phyloP scores from a whole-genome alignment of 1,140 invertebrate species.

The Papilio xuthus region DNA sequence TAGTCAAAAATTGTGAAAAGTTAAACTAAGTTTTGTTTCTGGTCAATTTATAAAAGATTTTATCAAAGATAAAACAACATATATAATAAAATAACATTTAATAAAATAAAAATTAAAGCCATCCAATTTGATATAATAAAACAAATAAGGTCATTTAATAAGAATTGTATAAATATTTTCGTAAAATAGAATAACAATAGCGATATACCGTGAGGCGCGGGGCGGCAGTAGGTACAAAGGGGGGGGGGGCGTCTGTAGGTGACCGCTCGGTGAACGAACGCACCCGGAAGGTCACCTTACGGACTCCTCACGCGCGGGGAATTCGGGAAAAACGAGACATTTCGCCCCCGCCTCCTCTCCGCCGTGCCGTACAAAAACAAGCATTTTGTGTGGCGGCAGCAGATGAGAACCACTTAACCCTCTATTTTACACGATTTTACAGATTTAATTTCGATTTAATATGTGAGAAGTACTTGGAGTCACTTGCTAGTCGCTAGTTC shows the following conservation, averaged over 20 bases:
- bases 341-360: background rate
- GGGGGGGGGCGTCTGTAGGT: slow-evolving; percentile 50
- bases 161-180: slow-evolving; percentile 22
- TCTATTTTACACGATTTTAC: slow-evolving; percentile 9
- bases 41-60: too few relatives aligned
- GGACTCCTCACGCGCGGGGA: slow-evolving; percentile 49
- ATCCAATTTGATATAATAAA: slow-evolving; percentile 4
- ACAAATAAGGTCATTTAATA: slow-evolving; percentile 12
- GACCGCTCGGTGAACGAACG: slow-evolving; percentile 67
- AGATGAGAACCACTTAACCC: background rate
- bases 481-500: background rate
- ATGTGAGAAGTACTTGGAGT: background rate
- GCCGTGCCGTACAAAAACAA: background rate
- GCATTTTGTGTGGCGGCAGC: slow-evolving; percentile 5
- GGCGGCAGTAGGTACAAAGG: slow-evolving; percentile 43
- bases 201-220: slow-evolving; percentile 45
- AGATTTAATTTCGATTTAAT: background rate
- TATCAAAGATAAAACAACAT: background rate
- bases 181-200: slow-evolving; percentile 52
- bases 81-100: too few relatives aligned
- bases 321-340: slow-evolving; percentile 54
- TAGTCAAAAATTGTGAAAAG: background rate
- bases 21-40: background rate
- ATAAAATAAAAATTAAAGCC: background rate
- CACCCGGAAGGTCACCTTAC: slow-evolving; percentile 75